Evolutionary conservation across 2,113 vertebrate species (phyloP).

Genomic region (Capreolus pygargus): DNA sequence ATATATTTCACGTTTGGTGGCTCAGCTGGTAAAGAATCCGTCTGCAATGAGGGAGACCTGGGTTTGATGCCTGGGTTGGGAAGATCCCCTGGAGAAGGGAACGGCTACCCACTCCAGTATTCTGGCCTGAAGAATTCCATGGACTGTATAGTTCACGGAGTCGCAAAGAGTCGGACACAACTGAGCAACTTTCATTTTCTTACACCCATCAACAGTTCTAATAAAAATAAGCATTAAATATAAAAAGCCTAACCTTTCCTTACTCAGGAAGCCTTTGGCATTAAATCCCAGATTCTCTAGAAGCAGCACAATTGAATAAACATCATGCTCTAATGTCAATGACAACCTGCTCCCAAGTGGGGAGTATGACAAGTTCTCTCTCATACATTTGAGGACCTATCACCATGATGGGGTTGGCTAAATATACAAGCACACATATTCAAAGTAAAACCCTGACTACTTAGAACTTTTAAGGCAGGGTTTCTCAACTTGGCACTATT

Average conservation of each 20-base stretch:
- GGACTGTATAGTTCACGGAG: background rate
- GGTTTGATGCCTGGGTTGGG: background rate
- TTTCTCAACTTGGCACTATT: background rate
- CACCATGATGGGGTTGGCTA: background rate
- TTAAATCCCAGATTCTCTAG: background rate
- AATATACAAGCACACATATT: background rate
- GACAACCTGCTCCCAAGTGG: background rate
- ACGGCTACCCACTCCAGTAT: background rate
- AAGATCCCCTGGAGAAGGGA: background rate
- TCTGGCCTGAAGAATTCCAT: background rate
- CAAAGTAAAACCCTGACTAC: background rate
- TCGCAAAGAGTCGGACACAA: background rate
- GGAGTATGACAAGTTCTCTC: background rate
- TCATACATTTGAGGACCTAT: background rate
- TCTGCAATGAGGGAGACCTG: background rate
- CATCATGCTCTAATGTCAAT: background rate
- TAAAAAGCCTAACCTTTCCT: background rate
- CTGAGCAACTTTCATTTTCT: background rate
- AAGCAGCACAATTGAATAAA: background rate
- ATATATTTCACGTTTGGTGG: background rate
- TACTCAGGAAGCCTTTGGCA: background rate
- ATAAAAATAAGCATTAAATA: conserved; percentile 3
- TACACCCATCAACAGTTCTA: background rate
- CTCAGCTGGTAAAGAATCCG: background rate
- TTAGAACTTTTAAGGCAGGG: background rate